These are phyloP conservation scores for Polydrusus pterygomalis DNA, from an alignment of 2,888 invertebrate genomes.

Conservation along the genomic window DNA sequence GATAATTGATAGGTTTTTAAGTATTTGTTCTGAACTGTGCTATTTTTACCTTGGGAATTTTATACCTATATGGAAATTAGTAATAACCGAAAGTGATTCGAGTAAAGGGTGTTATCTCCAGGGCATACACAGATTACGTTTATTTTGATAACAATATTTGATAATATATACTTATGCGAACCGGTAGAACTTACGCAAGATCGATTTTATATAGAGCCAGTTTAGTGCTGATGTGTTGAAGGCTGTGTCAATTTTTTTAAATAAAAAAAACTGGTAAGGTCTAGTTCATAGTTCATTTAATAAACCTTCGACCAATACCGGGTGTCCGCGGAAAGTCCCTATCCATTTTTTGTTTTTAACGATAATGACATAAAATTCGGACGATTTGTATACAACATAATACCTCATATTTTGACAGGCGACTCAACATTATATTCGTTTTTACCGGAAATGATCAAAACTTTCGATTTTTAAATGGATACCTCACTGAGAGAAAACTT, in stretches of 20 bases:
- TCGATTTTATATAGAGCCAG: not conserved
- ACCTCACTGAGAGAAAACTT: too few species aligned
- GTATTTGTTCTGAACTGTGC: not conserved
- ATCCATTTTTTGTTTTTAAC: too few species aligned
- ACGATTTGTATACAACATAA: too few species aligned
- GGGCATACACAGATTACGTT: slow-evolving; percentile 6
- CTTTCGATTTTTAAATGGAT: too few species aligned
- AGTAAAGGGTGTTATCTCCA: slow-evolving; percentile 4
- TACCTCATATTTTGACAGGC: too few species aligned
- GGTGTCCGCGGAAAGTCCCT: too few species aligned
- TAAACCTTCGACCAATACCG: too few species aligned
- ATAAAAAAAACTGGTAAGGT: not conserved
- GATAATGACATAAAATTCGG: too few species aligned
- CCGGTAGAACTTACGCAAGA: not conserved
- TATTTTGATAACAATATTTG: slow-evolving; percentile 7
- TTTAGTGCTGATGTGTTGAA: not conserved
- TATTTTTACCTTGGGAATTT: slow-evolving; percentile 10
- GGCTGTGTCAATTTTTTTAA: not conserved
- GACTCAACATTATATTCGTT: too few species aligned
- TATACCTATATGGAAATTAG: slow-evolving; percentile 1
- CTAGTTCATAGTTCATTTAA: not conserved
- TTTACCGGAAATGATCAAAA: too few species aligned
- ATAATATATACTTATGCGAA: not conserved
- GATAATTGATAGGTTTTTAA: slow-evolving; percentile 8
- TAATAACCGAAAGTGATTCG: not conserved